Base-by-base conservation (phyloP, 2,113 vertebrate genomes). In the Campylomormyrus numenius region DNA sequence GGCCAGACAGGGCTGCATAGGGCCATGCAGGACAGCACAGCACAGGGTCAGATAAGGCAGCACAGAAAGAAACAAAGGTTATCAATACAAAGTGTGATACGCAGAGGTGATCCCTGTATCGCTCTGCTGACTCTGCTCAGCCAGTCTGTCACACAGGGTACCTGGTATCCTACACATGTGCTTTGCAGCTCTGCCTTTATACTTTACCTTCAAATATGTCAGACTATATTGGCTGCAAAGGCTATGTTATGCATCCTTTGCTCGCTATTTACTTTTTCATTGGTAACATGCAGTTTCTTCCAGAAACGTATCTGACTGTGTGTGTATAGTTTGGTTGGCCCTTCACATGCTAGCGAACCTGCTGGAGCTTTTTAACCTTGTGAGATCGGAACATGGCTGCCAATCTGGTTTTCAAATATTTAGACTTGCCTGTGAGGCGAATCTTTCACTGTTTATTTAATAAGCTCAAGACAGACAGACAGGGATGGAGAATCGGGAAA, bases 391-490 rank as follows among this genome's bases (percentile, higher is more conserved):
- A 88, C 83, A 90, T 52, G 2, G 3, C 42, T 53, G 88, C 91
- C 93, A 91, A 66, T 21, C 45, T 88, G 86, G 52, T 92, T 93
- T 92, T 93, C 89, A 93, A 94, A 94, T 93, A 95, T 95, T 94
- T 95, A 92, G 85, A 45, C 89, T 89, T 89, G 74, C 53, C 92
- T 92, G 89, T 92, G 92, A 92, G 92, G 90, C 88, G 52, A 92
- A 92, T 93, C 87, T 94, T 91, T 91, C 90, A 91, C 92, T 95
- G 91, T 90, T 95, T 95, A 93, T 93, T 94, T 92, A 92, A 94
- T 94, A 91, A 91, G 89, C 91, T 83, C 89, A 35, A 90, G 52
- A 87, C 10, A 84, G 58, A 31, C 90, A 88, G 85, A 89, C 88
- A 31, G 10, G 21, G 90, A 91, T 46, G 88, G 46, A 66, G 90